Conservation (phyloP, 1,140 invertebrate species). For the Drosophila insularis region DNA sequence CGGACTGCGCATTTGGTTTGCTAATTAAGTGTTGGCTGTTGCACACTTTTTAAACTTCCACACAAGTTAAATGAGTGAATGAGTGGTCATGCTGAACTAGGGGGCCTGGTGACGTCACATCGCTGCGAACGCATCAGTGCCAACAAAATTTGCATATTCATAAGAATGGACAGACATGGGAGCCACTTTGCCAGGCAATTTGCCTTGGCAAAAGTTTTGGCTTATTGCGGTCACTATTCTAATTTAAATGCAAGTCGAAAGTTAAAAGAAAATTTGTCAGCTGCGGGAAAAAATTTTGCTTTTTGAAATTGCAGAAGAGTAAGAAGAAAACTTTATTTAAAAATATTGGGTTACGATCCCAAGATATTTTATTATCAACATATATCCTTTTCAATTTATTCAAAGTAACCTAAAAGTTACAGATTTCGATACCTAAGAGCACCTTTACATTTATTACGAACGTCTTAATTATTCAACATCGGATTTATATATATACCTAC, state of each 20-base stretch:
- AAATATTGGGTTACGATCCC: no score
- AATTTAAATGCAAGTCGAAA: slow-evolving; percentile 47
- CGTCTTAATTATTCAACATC: no score
- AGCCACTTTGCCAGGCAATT: slow-evolving; percentile 46
- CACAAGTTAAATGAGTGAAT: slow-evolving; percentile 60
- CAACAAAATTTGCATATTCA: slow-evolving; percentile 66
- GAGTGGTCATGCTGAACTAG: neutral
- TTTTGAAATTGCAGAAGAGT: slow-evolving; percentile 3
- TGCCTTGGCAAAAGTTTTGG: slow-evolving; percentile 44
- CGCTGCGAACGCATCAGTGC: slow-evolving; percentile 35
- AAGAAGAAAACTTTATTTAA: slow-evolving; percentile 33
- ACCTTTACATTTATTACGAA: no score
- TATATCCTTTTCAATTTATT: no score
- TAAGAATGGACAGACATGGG: slow-evolving; percentile 29
- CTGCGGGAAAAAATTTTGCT: neutral
- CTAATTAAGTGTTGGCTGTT: slow-evolving; percentile 64
- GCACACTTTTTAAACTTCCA: slow-evolving; percentile 43
- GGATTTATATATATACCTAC: no score
- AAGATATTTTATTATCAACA: no score
- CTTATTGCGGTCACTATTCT: slow-evolving; percentile 48
- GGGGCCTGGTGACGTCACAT: slow-evolving; percentile 49
- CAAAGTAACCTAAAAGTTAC: no score
- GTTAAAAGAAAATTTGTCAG: slow-evolving; percentile 7
- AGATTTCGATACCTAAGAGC: no score
- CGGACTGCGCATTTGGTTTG: slow-evolving; percentile 38